Percentiles rank a stretch among this genome's conserved stretches.
These are phyloP conservation scores for Parapsyche elsis DNA, from an alignment of 1,140 invertebrate species.

Conservation along the genomic window DNA sequence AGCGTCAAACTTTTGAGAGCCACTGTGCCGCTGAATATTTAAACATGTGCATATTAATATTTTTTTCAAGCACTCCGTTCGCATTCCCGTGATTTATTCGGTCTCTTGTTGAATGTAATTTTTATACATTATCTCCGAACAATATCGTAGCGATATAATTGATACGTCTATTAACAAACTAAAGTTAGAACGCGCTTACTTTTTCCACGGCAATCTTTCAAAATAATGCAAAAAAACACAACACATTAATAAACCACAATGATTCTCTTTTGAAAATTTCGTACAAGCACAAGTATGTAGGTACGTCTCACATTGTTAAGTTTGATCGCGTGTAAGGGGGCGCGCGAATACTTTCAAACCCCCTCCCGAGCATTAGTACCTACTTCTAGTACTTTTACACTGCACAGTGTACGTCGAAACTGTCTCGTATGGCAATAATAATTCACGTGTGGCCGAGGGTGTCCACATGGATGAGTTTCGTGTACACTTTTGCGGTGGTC, in stretches of 20 bases:
- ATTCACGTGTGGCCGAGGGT: not conserved
- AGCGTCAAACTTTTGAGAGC: not conserved
- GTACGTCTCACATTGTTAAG: too few relatives aligned
- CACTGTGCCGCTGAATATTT: not conserved
- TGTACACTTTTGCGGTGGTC: slow-evolving; percentile 47
- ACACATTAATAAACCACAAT: too few relatives aligned
- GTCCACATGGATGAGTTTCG: slow-evolving; percentile 13
- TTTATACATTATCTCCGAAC: not conserved
- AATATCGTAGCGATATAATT: slow-evolving; percentile 27
- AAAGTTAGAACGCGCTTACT: not conserved
- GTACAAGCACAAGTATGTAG: too few relatives aligned
- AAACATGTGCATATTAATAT: slow-evolving; percentile 1
- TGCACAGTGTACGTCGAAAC: not conserved
- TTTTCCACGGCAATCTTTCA: too few relatives aligned
- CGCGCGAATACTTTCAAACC: too few relatives aligned
- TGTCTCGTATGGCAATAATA: not conserved
- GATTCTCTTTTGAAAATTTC: too few relatives aligned
- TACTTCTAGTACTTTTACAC: too few relatives aligned
- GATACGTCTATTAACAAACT: slow-evolving; percentile 32
- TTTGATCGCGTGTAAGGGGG: too few relatives aligned
- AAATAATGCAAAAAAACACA: too few relatives aligned
- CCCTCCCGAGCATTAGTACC: too few relatives aligned
- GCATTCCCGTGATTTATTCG: slow-evolving; percentile 30
- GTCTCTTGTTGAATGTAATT: slow-evolving; percentile 27
- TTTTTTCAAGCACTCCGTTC: not conserved